phyloP scores from a whole-genome alignment of 35 echinoderm and acorn worm genomes.

The Ptychodera flava region DNA sequence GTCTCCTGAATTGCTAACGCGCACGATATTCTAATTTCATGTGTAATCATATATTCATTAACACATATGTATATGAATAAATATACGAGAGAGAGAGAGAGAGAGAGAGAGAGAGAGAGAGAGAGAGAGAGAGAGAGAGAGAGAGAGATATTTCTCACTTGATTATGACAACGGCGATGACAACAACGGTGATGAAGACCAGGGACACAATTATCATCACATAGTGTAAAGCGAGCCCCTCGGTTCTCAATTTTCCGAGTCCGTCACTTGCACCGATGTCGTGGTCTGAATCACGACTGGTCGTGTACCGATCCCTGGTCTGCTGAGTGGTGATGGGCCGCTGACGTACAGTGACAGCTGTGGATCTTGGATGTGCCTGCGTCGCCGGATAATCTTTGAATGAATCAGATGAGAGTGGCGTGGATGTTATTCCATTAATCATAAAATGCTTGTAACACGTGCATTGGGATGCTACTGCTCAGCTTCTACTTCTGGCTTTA shows the following conservation, averaged over 20 bases:
- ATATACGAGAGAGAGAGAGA: no score
- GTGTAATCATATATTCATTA: no score
- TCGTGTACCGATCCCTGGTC: neutral
- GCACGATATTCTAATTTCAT: no score
- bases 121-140: no score
- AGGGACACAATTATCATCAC: neutral
- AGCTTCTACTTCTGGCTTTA: no score
- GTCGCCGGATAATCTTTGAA: neutral
- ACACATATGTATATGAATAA: no score
- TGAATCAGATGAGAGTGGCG: neutral
- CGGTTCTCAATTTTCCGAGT: neutral
- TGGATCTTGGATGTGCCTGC: neutral
- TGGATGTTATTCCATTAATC: neutral
- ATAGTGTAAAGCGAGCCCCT: neutral
- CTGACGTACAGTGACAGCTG: neutral
- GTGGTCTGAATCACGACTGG: neutral
- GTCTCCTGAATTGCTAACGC: no score
- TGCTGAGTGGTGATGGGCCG: neutral
- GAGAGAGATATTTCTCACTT: no score
- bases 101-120: no score
- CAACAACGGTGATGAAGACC: neutral
- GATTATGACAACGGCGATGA: neutral
- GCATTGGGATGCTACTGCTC: no score
- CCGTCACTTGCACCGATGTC: neutral
- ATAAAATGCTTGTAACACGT: neutral